Evolutionary conservation across 2,797 vertebrate species (phyloP).

Genomic region (Poecilia velifera): DNA sequence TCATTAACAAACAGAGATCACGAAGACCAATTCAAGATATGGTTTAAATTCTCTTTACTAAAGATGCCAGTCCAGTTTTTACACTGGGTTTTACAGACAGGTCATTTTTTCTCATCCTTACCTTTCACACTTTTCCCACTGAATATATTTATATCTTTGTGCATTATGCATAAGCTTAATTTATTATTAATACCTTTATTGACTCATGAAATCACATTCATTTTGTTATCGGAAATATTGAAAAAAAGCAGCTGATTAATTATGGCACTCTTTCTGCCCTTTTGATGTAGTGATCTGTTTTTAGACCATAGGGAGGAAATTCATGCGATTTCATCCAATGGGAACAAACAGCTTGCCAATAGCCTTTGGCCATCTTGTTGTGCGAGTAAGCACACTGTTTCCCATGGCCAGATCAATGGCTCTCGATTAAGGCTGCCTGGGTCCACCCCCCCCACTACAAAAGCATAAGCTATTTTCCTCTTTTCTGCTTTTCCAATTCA

Average conservation of each 20-base stretch:
- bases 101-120: background rate
- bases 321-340: constrained; percentile 71
- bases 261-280: constrained; percentile 58
- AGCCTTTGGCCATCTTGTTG: constrained; percentile 67
- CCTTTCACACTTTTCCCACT: constrained; percentile 7
- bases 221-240: constrained; percentile 46
- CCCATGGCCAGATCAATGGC: constrained; percentile 65
- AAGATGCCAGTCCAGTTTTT: background rate
- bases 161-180: constrained; percentile 15
- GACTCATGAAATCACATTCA: constrained; percentile 30
- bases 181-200: constrained; percentile 22
- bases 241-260: constrained; percentile 52
- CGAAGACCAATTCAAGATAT: background rate
- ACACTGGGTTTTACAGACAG: background rate
- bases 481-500: constrained; percentile 40
- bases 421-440: constrained; percentile 57
- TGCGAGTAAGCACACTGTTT: constrained; percentile 70
- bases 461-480: constrained; percentile 41
- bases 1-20: background rate
- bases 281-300: constrained; percentile 65
- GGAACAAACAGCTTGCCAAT: constrained; percentile 79
- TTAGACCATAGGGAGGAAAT: constrained; percentile 60
- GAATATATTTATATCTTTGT: constrained; percentile 19
- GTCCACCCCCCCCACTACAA: constrained; percentile 19
- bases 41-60: background rate